Evolutionary conservation across 37 sponge, comb jelly and placozoan species (phyloP).

Genomic region (Halichondria panicea): DNA sequence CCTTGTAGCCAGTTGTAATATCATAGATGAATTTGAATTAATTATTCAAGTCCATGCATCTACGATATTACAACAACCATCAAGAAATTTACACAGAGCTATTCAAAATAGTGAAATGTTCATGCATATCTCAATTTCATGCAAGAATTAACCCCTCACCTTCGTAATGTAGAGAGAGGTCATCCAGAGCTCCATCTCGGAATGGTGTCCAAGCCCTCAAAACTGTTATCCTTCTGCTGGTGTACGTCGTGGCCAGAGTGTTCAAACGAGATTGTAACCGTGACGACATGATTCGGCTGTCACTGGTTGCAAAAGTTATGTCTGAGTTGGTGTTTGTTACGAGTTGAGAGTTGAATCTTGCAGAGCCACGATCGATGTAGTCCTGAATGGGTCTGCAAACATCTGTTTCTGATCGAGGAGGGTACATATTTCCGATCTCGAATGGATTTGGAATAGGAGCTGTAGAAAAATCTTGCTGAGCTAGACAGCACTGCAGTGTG

Average conservation of each 20-base stretch:
- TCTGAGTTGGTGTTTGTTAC: slow-evolving; percentile 40
- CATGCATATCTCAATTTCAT: too few species aligned
- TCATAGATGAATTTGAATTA: too few species aligned
- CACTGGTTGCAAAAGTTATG: slow-evolving; percentile 25
- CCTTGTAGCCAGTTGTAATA: too few species aligned
- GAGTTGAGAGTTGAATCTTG: slow-evolving; percentile 47
- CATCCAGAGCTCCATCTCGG: slow-evolving; percentile 1
- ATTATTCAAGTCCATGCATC: too few species aligned
- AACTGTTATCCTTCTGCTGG: slow-evolving; percentile 26
- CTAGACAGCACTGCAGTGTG: neutral
- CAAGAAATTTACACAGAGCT: too few species aligned
- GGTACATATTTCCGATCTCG: slow-evolving; percentile 43
- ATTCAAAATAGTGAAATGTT: too few species aligned
- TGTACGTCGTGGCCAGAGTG: slow-evolving; percentile 15
- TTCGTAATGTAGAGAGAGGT: slow-evolving; percentile 69
- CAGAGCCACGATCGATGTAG: slow-evolving; percentile 49
- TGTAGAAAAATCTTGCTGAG: slow-evolving; percentile 36
- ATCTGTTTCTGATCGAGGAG: slow-evolving; percentile 40
- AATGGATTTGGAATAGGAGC: slow-evolving; percentile 36
- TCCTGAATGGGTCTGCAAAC: slow-evolving; percentile 62
- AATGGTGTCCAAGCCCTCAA: slow-evolving; percentile 48
- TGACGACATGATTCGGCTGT: slow-evolving; percentile 65
- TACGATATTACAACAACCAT: too few species aligned
- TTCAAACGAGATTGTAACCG: slow-evolving; percentile 52
- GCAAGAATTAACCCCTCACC: too few species aligned